Evolutionary conservation across 2,888 invertebrate genomes (phyloP), one percentile per base, ranked within the genome.

Genomic region (Agonopterix subpropinquella): DNA sequence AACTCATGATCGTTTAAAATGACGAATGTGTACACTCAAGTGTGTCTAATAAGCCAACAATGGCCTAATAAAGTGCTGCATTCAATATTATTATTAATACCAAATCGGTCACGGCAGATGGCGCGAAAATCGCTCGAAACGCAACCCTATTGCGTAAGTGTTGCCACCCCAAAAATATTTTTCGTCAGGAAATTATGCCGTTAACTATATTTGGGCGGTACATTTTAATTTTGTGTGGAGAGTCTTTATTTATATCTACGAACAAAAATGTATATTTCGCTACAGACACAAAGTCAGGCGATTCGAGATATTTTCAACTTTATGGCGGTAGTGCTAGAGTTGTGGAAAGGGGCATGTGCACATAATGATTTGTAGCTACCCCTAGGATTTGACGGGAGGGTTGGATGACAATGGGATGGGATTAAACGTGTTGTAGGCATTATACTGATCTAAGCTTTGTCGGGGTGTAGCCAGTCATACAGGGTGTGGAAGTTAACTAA

Each of bases 401-500:
- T 65, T 53, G 52, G 48, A 60, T 62, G 61, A 86, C 85, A 85
- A 86, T 72, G 65, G 79, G 80, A 80, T 80, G 77, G 83, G 83
- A 86, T 86, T 86, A 80, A 80, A 71, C 70, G 72, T 80, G 79
- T 78, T 78, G 77, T 73, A 78, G 73, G 79, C 69, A 81, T 84
- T 79, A 77, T 77, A 75, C 67, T 76, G 70, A 79, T 77, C 72
- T 75, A 67, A 70, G 70, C 64, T 66, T 58, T 58, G 64, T 53
- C 55, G 58, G 59, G 61, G 58, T 59, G 54, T 47, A 56, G 55
- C 43, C 49, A 52, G 49, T 57, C 44, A 36, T 18, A 57, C 52
- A 60, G 61, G 51, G 56, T 57, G 55, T 44, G 55, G 15, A 10
- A 45, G 28, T 5, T 28, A 7, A 5, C 28, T 28, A 28, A 28